A percentile compares a stretch with the other conserved stretches of the same genome.
These are phyloP conservation scores for Fissipunctia ypsillon DNA, from an alignment of 2,888 invertebrate genomes.

Conservation along the genomic window DNA sequence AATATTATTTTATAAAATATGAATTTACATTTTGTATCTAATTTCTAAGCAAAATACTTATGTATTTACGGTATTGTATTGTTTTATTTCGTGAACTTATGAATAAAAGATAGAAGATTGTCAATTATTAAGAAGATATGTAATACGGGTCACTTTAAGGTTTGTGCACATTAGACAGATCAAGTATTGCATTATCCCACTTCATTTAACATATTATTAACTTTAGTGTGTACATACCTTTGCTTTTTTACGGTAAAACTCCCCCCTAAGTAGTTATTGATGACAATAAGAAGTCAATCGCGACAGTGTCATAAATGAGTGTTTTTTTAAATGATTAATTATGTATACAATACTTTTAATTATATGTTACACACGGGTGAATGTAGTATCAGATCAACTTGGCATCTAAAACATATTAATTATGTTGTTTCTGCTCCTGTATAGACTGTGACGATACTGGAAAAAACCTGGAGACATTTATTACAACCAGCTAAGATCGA, in stretches of 20 bases:
- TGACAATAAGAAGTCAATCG: conserved; percentile 83
- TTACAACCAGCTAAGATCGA: too few relatives aligned
- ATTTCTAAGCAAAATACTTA: conserved; percentile 62
- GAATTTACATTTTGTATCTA: conserved; percentile 63
- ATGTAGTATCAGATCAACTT: conserved; percentile 68
- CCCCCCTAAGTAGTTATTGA: conserved; percentile 62
- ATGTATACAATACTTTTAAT: conserved; percentile 70
- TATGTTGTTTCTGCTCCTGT: conserved; percentile 60
- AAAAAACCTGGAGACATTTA: too few relatives aligned
- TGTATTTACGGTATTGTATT: conserved; percentile 57
- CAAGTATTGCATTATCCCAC: conserved; percentile 61
- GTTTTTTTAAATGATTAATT: conserved; percentile 68
- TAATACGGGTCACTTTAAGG: conserved; percentile 69
- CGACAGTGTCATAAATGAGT: conserved; percentile 82
- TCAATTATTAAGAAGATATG: conserved; percentile 63
- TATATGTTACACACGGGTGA: conserved; percentile 70
- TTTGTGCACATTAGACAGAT: conserved; percentile 76
- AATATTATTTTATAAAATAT: conserved; percentile 59
- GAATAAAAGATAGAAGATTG: conserved; percentile 37
- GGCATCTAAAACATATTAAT: conserved; percentile 72
- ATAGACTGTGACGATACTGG: conserved; percentile 3
- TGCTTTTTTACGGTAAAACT: conserved; percentile 60
- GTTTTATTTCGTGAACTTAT: conserved; percentile 51
- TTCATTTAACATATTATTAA: conserved; percentile 60
- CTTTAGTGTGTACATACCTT: conserved; percentile 76